Evolutionary conservation across 1,140 invertebrate genomes (phyloP).

Genomic region (Drosophila punjabiensis): DNA sequence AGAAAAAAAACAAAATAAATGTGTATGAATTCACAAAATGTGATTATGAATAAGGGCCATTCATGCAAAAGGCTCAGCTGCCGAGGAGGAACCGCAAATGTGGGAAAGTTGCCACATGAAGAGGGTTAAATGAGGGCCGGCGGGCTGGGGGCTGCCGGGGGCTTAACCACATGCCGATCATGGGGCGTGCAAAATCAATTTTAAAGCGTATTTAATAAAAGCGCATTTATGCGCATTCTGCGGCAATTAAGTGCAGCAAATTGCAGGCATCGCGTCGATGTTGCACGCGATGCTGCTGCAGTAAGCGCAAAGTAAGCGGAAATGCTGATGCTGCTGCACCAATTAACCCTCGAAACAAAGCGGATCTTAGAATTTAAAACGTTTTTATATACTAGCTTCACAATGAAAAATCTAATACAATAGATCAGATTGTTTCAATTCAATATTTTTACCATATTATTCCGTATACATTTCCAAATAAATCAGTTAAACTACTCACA

Average conservation of each 20-base stretch:
- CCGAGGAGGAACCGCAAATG: conserved; percentile 60
- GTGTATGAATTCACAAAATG: conserved; percentile 56
- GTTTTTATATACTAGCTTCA: no score
- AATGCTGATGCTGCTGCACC: not conserved
- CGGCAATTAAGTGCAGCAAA: conserved; percentile 73
- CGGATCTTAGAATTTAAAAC: no score
- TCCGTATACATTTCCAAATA: not conserved
- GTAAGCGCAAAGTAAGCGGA: not conserved
- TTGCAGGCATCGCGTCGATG: conserved; percentile 18
- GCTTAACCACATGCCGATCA: conserved; percentile 66
- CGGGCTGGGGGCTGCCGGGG: conserved; percentile 16
- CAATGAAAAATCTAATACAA: no score
- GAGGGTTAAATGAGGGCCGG: conserved; percentile 18
- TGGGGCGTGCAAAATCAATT: conserved; percentile 70
- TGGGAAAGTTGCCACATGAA: conserved; percentile 47
- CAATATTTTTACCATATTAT: not conserved
- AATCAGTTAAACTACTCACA: no score
- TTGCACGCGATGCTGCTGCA: not conserved
- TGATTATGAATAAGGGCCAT: conserved; percentile 77
- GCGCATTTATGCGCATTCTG: conserved; percentile 69
- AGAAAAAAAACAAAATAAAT: conserved; percentile 29
- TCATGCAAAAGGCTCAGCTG: conserved; percentile 61
- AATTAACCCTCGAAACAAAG: conserved; percentile 4
- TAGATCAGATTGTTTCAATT: not conserved
- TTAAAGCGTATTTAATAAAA: conserved; percentile 81